These are phyloP conservation scores for Eremobia ochroleuca DNA, from an alignment of 2,888 invertebrate genomes.

Conservation along the genomic window DNA sequence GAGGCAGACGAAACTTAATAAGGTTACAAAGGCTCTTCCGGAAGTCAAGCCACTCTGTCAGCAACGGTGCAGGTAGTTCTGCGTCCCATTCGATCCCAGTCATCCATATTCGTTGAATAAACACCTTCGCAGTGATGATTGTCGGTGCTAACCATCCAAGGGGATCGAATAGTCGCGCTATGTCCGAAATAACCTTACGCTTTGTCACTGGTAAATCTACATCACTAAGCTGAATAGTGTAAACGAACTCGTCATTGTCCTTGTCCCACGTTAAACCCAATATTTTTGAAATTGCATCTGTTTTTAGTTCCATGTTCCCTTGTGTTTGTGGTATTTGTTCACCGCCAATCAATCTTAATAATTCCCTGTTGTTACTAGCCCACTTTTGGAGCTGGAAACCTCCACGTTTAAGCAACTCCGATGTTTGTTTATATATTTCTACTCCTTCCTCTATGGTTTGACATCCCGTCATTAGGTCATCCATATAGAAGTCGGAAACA, in stretches of 20 bases:
- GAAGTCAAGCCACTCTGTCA: slow-evolving; percentile 24
- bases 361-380: slow-evolving; percentile 17
- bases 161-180: too few relatives aligned
- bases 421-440: slow-evolving; percentile 16
- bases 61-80: slow-evolving; percentile 26
- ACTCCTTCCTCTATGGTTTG: slow-evolving; percentile 9
- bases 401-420: slow-evolving; percentile 18
- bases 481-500: not conserved
- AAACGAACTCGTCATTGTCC: slow-evolving; percentile 16
- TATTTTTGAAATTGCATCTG: slow-evolving; percentile 9
- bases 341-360: slow-evolving; percentile 11
- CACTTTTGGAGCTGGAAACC: slow-evolving; percentile 24
- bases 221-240: slow-evolving; percentile 11
- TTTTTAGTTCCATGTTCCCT: slow-evolving; percentile 20
- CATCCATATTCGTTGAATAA: too few relatives aligned
- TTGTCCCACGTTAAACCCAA: slow-evolving; percentile 16
- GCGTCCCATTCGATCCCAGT: slow-evolving; percentile 32
- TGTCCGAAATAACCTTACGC: not conserved
- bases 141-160: too few relatives aligned
- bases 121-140: too few relatives aligned
- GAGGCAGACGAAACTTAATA: slow-evolving; percentile 4
- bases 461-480: slow-evolving; percentile 7
- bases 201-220: slow-evolving; percentile 10
- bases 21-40: slow-evolving; percentile 4
- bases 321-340: slow-evolving; percentile 14